Conservation (phyloP, 2,113 vertebrate species). For the Egretta garzetta region DNA sequence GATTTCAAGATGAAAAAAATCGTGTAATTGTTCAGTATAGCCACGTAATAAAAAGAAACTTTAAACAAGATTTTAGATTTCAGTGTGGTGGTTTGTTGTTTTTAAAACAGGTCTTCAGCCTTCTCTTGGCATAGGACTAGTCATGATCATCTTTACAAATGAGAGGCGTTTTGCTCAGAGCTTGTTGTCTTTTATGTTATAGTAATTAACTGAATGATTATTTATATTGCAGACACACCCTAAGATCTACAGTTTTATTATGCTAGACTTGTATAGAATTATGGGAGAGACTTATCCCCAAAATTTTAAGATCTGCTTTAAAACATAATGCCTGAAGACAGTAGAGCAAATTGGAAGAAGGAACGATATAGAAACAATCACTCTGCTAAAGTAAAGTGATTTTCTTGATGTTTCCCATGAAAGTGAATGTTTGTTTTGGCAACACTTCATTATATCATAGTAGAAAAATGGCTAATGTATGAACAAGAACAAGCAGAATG, state of each 20-base stretch:
- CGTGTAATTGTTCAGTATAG: not conserved
- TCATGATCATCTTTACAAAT: conserved; percentile 33
- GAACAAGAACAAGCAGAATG: not conserved
- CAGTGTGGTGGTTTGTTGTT: not conserved
- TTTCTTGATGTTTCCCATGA: not conserved
- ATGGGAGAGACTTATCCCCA: not conserved
- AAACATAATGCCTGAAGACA: not conserved
- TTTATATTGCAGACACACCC: not conserved
- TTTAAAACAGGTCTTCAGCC: not conserved
- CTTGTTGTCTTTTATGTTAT: not conserved
- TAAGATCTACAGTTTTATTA: not conserved
- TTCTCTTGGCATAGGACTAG: not conserved
- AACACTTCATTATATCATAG: not conserved
- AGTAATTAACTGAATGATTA: not conserved
- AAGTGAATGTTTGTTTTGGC: not conserved
- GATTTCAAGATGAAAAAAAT: not conserved
- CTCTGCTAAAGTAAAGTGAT: not conserved
- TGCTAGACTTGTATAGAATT: not conserved
- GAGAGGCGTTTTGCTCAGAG: not conserved
- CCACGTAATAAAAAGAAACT: not conserved
- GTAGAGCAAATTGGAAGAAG: not conserved
- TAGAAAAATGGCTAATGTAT: not conserved
- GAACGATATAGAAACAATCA: not conserved
- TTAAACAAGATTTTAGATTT: not conserved
- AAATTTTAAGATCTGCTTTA: not conserved